Conservation (phyloP, 1,140 invertebrate species). For the Lycorma delicatula region DNA sequence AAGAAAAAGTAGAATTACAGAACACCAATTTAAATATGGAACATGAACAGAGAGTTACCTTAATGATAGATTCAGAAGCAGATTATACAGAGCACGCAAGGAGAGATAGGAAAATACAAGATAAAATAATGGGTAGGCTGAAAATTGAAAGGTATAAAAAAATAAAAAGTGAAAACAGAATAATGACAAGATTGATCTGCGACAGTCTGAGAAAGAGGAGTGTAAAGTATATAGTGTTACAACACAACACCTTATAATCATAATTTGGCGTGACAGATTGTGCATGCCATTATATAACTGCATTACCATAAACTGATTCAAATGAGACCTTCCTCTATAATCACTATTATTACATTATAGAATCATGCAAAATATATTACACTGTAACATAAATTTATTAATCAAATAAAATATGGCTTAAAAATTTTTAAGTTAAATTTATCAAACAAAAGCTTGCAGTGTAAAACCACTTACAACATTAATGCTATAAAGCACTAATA, state of each 20-base stretch:
- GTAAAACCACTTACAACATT: too few relatives aligned
- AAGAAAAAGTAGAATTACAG: too few relatives aligned
- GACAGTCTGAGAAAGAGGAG: conserved; percentile 3
- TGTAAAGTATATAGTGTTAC: conserved; percentile 4
- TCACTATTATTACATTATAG: too few relatives aligned
- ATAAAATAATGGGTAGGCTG: background rate
- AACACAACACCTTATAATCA: conserved; percentile 6
- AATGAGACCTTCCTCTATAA: too few relatives aligned
- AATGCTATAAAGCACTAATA: too few relatives aligned
- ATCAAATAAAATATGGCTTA: too few relatives aligned
- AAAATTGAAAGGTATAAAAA: background rate
- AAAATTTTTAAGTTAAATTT: too few relatives aligned
- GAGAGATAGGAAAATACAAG: background rate
- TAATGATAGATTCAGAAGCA: conserved; percentile 5
- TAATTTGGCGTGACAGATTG: conserved; percentile 3
- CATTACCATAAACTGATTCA: conserved; percentile 4
- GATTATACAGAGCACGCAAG: conserved; percentile 3
- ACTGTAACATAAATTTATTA: too few relatives aligned
- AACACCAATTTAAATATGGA: too few relatives aligned
- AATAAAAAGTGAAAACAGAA: conserved; percentile 1
- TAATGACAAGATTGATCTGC: background rate
- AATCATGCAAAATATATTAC: too few relatives aligned
- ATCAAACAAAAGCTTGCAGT: too few relatives aligned
- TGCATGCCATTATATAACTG: conserved; percentile 3
- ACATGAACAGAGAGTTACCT: too few relatives aligned